phyloP scores from a whole-genome alignment of 2,113 vertebrate genomes.

The Muscicapa adusta region DNA sequence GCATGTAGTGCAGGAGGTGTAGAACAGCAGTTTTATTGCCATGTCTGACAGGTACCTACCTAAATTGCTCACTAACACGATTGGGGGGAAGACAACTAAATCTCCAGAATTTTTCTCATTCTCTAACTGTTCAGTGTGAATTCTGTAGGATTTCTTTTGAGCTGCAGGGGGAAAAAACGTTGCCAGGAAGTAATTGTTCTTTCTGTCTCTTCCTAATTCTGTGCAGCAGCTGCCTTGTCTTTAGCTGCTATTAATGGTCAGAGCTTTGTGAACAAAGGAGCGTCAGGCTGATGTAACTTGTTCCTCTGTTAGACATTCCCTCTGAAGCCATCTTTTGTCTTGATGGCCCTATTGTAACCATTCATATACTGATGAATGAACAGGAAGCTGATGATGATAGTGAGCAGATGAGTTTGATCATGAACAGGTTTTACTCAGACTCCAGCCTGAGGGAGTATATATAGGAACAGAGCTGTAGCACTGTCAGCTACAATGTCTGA shows the following conservation, averaged over 20 bases:
- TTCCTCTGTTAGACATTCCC: slow-evolving; percentile 36
- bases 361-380: slow-evolving; percentile 51
- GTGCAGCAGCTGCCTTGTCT: slow-evolving; percentile 56
- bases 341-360: slow-evolving; percentile 37
- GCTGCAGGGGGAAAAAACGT: not conserved
- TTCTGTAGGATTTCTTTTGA: not conserved
- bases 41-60: not conserved
- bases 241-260: slow-evolving; percentile 56
- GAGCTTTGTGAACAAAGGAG: slow-evolving; percentile 48
- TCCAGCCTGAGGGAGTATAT: not conserved
- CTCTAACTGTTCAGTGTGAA: not conserved
- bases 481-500: not conserved
- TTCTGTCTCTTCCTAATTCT: slow-evolving; percentile 57
- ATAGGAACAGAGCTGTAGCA: not conserved
- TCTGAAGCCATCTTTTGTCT: slow-evolving; percentile 64
- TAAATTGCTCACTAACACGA: not conserved
- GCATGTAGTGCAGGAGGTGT: not conserved
- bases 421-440: slow-evolving; percentile 30
- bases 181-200: slow-evolving; percentile 60
- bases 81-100: not conserved
- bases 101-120: not conserved
- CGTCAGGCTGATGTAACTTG: slow-evolving; percentile 42
- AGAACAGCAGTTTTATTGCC: not conserved
- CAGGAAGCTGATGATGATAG: slow-evolving; percentile 60
- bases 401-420: slow-evolving; percentile 60